A percentile compares a stretch with the other conserved stretches of the same genome.
Conservation (phyloP, 2,797 vertebrate genomes). For the Avahi laniger region DNA sequence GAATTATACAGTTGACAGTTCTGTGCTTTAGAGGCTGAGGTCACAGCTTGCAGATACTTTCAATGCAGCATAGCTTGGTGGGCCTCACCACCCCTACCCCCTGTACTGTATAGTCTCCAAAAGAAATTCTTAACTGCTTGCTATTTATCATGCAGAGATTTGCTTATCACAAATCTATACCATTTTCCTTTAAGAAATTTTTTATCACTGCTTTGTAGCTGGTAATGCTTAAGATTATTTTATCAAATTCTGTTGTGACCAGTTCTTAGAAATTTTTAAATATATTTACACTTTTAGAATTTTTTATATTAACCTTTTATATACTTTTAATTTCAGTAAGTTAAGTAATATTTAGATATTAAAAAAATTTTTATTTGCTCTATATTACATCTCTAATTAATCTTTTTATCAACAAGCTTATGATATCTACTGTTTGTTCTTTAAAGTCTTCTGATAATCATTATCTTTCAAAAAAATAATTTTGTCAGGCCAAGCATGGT, state of each 20-base stretch:
- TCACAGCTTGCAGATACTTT: background rate
- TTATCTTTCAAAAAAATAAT: constrained; percentile 41
- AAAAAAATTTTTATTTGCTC: background rate
- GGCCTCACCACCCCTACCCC: background rate
- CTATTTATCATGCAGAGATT: background rate
- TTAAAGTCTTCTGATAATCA: background rate
- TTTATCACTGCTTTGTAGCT: constrained; percentile 50
- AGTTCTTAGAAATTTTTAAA: constrained; percentile 63
- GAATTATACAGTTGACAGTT: background rate
- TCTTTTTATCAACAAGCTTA: constrained; percentile 47
- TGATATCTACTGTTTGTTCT: constrained; percentile 45
- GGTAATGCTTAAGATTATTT: constrained; percentile 66
- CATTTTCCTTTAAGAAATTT: constrained; percentile 72
- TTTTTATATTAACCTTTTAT: constrained; percentile 62
- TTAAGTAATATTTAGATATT: constrained; percentile 60
- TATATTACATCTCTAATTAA: background rate
- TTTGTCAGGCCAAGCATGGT: background rate
- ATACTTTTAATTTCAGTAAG: constrained; percentile 61
- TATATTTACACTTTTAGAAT: constrained; percentile 57
- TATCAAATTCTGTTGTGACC: constrained; percentile 68
- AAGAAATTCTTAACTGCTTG: background rate
- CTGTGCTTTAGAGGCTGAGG: background rate
- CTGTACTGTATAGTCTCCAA: background rate
- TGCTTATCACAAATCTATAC: constrained; percentile 26
- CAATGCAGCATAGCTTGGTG: background rate